Base-by-base conservation (phyloP, 2,888 invertebrate genomes). In the Drosophila colorata region DNA sequence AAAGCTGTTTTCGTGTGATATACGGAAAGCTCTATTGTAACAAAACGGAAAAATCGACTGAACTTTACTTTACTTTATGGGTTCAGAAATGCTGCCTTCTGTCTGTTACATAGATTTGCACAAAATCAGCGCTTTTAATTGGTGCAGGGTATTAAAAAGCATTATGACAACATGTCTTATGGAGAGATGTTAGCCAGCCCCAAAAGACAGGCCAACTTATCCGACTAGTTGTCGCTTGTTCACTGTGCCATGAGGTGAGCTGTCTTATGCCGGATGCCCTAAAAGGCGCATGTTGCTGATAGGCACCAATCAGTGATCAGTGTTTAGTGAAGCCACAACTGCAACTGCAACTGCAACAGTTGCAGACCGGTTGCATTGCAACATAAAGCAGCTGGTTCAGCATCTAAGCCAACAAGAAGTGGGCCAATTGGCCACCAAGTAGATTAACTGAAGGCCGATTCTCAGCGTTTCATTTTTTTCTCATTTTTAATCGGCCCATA, bases 301-400 rank as follows among this genome's bases (percentile, higher is more conserved):
- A 49, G 28, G 55, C 33, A 11, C 13, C 25, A 13, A 25, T 43
- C 60, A 35, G 11, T 23, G 43, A 38, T 46, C 28, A 28, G 44
- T 46, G 76, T 37, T 65, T 57, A 52, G 46, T 66, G 61, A 69
- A 60, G 46, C 44, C 28, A 35, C 68, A 69, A 68, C 53, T 46
- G 43, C 56, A 63, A 71, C 46, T 46, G 43, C 28, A 28, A 28
- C n/a, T 61, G 47, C 59, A 57, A 57, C 60, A 63, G 61, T 63
- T 53, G 58, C 65, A 63, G 61, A 85, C 85, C 82, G 80, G 82
- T 85, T 82, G 72, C 69, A 46, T 68, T 76, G 63, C 76, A 46
- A 74, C 67, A 76, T 74, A 55, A 16, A 14, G 16, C 43, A 63
- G 55, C 52, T 52, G 37, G 35, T 43, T 70, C 46, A 71, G 68